These are phyloP conservation scores for Drosophila kokeensis DNA, from an alignment of 2,888 invertebrate genomes.

Conservation along the genomic window DNA sequence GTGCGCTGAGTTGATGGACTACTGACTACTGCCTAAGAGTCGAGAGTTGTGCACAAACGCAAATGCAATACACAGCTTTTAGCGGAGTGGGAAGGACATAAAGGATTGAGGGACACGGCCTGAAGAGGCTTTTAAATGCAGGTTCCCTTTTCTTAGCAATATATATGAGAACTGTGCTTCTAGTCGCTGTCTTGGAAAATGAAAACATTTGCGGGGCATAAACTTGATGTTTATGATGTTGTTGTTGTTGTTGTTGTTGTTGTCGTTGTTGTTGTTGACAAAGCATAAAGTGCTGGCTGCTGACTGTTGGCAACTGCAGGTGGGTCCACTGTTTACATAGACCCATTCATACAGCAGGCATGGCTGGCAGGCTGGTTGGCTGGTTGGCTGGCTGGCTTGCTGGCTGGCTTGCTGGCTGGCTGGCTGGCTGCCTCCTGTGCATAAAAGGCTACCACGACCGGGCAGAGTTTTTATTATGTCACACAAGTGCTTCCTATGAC, in stretches of 20 bases:
- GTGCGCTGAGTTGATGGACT: constrained; percentile 10
- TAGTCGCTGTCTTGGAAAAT: constrained; percentile 52
- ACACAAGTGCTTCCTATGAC: constrained; percentile 78
- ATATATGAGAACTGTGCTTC: constrained; percentile 14
- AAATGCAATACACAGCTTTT: constrained; percentile 23
- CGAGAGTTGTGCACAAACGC: constrained; percentile 32
- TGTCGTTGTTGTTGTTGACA: constrained; percentile 61
- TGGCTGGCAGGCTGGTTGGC: background rate
- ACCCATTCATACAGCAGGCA: constrained; percentile 18
- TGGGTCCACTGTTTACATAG: constrained; percentile 52
- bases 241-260: constrained; percentile 7
- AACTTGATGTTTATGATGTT: constrained; percentile 36
- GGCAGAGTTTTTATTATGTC: constrained; percentile 73
- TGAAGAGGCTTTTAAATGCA: constrained; percentile 52
- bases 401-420: background rate
- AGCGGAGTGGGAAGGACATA: background rate
- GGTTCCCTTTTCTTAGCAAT: constrained; percentile 39
- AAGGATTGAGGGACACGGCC: background rate
- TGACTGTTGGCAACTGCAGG: constrained; percentile 28
- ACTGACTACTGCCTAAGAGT: constrained; percentile 7
- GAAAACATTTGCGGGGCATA: constrained; percentile 69
- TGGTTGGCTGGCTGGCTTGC: background rate
- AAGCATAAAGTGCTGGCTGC: constrained; percentile 66
- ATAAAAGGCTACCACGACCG: constrained; percentile 39
- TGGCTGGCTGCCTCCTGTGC: background rate